phyloP scores from a whole-genome alignment of 2,113 vertebrate genomes.

The Aspidoscelis tigris region DNA sequence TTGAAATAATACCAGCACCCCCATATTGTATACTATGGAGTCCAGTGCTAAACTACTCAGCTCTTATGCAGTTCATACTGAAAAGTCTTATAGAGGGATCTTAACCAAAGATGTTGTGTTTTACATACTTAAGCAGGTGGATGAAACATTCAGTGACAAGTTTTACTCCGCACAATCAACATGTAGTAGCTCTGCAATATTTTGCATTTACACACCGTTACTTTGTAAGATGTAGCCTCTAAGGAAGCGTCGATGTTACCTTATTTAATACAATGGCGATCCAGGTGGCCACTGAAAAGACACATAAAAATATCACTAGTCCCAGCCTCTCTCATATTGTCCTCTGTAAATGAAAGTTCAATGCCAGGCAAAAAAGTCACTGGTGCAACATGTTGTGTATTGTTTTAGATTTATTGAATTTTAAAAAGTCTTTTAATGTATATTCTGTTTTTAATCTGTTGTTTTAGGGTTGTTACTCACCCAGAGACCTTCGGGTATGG shows the following conservation, averaged over 20 bases:
- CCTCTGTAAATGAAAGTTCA: constrained; percentile 7
- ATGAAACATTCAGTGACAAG: not conserved
- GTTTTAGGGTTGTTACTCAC: too few species aligned
- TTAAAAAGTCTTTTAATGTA: too few species aligned
- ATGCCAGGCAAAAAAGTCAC: constrained; percentile 44
- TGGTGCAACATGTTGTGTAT: constrained; percentile 14
- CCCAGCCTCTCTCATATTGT: not conserved
- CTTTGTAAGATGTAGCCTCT: not conserved
- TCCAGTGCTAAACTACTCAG: not conserved
- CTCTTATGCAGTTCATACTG: fast-evolving
- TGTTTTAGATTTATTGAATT: too few species aligned
- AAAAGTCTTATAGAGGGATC: not conserved
- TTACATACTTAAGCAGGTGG: not conserved
- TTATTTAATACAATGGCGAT: not conserved
- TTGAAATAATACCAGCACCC: not conserved
- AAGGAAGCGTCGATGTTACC: not conserved
- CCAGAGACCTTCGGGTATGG: too few species aligned
- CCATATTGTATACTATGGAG: not conserved
- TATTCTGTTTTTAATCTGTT: too few species aligned
- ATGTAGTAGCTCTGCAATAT: not conserved
- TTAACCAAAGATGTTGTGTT: not conserved
- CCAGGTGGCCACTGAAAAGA: not conserved
- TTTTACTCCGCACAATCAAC: not conserved
- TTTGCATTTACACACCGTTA: not conserved
- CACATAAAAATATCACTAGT: constrained; percentile 5